phyloP scores from a whole-genome alignment of 2,113 vertebrate genomes.

The Prochilodus magdalenae region DNA sequence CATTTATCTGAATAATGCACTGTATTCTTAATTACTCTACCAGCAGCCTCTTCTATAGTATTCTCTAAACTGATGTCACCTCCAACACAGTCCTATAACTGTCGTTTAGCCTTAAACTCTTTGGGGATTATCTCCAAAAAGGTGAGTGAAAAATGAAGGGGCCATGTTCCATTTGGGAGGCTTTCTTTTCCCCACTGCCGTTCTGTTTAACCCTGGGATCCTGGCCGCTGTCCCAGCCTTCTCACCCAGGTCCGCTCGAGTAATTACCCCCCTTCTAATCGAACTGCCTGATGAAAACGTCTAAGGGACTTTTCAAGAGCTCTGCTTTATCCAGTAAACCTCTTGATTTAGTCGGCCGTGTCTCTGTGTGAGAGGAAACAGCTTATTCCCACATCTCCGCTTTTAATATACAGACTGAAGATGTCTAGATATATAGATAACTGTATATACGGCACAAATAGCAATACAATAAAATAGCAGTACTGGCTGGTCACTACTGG shows the following conservation, averaged over 20 bases:
- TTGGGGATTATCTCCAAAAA: not conserved
- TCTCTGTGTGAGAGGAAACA: not conserved
- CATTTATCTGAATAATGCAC: not conserved
- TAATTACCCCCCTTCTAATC: conserved; percentile 73
- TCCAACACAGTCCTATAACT: not conserved
- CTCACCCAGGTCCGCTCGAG: conserved; percentile 43
- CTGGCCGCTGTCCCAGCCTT: conserved; percentile 72
- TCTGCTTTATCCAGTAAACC: conserved; percentile 10
- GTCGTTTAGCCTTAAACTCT: not conserved
- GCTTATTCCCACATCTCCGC: not conserved
- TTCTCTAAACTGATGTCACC: not conserved
- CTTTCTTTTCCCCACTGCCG: not conserved
- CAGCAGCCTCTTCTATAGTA: not conserved
- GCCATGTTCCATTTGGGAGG: not conserved
- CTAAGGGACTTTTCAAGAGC: conserved; percentile 67
- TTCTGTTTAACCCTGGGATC: conserved; percentile 63
- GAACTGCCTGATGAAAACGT: conserved; percentile 75
- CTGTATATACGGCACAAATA: no score
- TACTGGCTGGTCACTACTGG: no score
- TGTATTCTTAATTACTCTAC: not conserved
- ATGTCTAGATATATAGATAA: no score
- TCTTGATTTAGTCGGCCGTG: not conserved
- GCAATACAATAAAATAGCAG: no score
- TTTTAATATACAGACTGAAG: not conserved
- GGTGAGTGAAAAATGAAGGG: conserved; percentile 3